Evolutionary conservation across 2,113 vertebrate species (phyloP).

Genomic region (Aepyceros melampus): DNA sequence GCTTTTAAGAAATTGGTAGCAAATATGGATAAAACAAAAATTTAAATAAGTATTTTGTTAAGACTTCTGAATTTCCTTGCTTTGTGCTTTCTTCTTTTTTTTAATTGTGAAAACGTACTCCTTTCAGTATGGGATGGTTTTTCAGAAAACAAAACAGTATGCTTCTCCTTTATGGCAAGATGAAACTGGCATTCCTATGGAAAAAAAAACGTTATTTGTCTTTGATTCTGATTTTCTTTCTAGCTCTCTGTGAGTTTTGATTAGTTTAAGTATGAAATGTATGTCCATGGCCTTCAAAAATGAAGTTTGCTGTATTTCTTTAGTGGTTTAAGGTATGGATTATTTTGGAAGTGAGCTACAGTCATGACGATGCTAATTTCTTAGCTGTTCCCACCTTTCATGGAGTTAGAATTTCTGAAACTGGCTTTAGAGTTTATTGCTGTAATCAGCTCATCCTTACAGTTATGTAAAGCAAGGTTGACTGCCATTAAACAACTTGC

Average conservation of each 20-base stretch:
- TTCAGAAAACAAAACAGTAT: background rate
- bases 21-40: background rate
- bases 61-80: background rate
- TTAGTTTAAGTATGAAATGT: background rate
- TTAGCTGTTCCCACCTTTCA: background rate
- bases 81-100: background rate
- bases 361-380: background rate
- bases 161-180: conserved; percentile 8
- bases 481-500: conserved; percentile 2
- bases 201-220: background rate
- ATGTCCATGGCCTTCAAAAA: background rate
- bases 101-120: background rate
- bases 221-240: background rate
- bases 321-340: background rate
- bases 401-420: background rate
- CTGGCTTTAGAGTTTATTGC: background rate
- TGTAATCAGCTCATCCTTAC: background rate
- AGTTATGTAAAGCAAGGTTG: background rate
- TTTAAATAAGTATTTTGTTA: background rate
- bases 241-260: background rate
- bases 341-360: background rate
- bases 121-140: background rate
- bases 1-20: background rate
- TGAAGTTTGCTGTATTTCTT: background rate
- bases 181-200: background rate